These are phyloP conservation scores for Drosophila gunungcola DNA, from an alignment of 1,140 invertebrate genomes.

Conservation along the genomic window DNA sequence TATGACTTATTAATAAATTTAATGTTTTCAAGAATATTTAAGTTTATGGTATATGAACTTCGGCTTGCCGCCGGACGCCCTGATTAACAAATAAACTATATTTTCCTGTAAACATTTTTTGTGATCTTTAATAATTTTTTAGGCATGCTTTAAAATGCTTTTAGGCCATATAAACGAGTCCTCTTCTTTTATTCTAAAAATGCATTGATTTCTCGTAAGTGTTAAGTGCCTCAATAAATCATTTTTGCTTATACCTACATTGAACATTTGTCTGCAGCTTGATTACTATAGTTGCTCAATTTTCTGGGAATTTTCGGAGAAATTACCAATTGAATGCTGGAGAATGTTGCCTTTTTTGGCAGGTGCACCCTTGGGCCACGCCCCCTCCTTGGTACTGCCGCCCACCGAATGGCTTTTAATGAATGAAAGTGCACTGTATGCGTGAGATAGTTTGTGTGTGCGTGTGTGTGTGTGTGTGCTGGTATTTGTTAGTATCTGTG, in stretches of 20 bases:
- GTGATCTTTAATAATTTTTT: too few species aligned
- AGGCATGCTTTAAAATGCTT: too few species aligned
- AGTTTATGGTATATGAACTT: too few species aligned
- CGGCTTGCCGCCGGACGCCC: too few species aligned
- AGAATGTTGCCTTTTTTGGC: background rate
- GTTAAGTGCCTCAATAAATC: background rate
- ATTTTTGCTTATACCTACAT: too few species aligned
- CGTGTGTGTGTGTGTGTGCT: slow-evolving; percentile 6
- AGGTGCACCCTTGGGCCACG: slow-evolving; percentile 1
- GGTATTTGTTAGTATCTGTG: slow-evolving; percentile 15
- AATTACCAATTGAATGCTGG: background rate
- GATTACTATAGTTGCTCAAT: background rate
- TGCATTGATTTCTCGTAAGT: background rate
- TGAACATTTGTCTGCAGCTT: background rate
- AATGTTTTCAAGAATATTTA: too few species aligned
- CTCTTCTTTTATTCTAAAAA: too few species aligned
- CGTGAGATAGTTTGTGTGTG: background rate
- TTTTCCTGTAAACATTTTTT: too few species aligned
- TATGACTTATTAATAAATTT: too few species aligned
- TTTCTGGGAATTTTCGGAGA: slow-evolving; percentile 3
- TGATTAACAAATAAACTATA: too few species aligned
- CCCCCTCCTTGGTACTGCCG: slow-evolving; percentile 5
- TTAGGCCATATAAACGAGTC: too few species aligned
- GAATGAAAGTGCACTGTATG: slow-evolving; percentile 64
- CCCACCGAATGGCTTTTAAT: slow-evolving; percentile 57